Base-by-base conservation (phyloP, 2,888 invertebrate genomes). In the Dryadula phaetusa region DNA sequence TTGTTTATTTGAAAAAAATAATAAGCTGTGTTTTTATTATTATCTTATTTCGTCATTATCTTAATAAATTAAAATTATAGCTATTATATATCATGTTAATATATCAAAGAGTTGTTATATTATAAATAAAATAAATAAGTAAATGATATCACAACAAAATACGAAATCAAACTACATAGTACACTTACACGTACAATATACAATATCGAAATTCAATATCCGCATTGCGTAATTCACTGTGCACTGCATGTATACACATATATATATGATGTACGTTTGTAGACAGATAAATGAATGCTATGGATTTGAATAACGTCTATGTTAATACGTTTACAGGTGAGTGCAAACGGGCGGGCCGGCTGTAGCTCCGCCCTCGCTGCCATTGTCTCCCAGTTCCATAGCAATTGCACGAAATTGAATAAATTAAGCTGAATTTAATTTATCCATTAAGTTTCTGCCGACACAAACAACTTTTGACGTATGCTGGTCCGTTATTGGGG, bases 371-470 rank as follows among this genome's bases (percentile, higher is more conserved):
- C 90, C 92, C 86, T 79, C 72, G 73, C 83, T 78, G 75, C 87
- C 87, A 86, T 90, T 91, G 89, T 91, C 86, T 86, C 78, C 40
- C 56, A 18, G 60, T 32, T 68, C 54, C 46, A 64, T 77, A 76
- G 73, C 77, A 72, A 73, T 75, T 79, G 70, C 72, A 72, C 78
- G 72, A 90, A 92, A 92, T 91, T 88, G 91, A 92, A 92, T 92
- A 90, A 91, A 92, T 92, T 92, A 92, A 84, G 85, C 74, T 79
- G 85, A 91, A 92, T 90, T 89, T 88, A 90, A 90, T 92, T 91
- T 90, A 86, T 88, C 82, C 84, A 89, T 92, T 92, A 91, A 82
- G 82, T 82, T 84, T 83, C 77, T 80, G 81, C 79, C 81, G 90
- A 87, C 82, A 82, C 82, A 91, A 90, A 92, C 88, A 90, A 86